Evolutionary conservation across 2,888 invertebrate species (phyloP).

Genomic region (Eubasilissa splendida): DNA sequence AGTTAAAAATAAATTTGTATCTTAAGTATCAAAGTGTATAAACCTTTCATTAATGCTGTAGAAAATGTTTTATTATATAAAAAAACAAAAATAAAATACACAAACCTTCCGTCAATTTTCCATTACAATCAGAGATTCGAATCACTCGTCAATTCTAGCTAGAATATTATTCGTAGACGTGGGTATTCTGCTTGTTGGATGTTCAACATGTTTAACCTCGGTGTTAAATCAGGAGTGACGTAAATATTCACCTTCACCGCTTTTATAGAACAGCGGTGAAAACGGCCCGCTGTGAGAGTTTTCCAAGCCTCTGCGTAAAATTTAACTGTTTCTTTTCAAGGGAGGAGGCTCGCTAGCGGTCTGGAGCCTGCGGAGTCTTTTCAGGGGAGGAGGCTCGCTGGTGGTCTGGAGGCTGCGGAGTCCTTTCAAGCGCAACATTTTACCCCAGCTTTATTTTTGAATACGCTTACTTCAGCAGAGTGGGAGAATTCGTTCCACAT

Average conservation of each 20-base stretch:
- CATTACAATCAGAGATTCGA: background rate
- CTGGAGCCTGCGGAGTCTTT: constrained; percentile 4
- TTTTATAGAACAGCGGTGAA: background rate
- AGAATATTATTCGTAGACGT: constrained; percentile 3
- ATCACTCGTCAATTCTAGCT: background rate
- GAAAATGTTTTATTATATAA: no score
- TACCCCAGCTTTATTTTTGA: constrained; percentile 38
- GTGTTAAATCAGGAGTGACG: constrained; percentile 34
- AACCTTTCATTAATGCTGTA: no score
- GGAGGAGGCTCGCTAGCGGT: constrained; percentile 26
- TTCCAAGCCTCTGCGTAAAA: background rate
- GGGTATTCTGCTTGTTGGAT: constrained; percentile 13
- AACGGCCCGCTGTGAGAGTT: background rate
- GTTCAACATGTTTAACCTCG: constrained; percentile 36
- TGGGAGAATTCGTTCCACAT: constrained; percentile 29
- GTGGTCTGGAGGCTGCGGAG: constrained; percentile 17
- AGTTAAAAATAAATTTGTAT: no score
- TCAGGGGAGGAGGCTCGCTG: constrained; percentile 24
- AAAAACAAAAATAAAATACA: no score
- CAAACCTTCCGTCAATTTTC: no score
- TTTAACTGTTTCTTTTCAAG: constrained; percentile 27
- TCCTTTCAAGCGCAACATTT: constrained; percentile 34
- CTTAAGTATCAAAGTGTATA: no score
- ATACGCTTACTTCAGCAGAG: constrained; percentile 9
- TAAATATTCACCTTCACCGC: constrained; percentile 4